Percentiles rank a stretch among this genome's conserved stretches.
phyloP scores from a whole-genome alignment of 1,140 invertebrate genomes.

The Dendroctonus valens region DNA sequence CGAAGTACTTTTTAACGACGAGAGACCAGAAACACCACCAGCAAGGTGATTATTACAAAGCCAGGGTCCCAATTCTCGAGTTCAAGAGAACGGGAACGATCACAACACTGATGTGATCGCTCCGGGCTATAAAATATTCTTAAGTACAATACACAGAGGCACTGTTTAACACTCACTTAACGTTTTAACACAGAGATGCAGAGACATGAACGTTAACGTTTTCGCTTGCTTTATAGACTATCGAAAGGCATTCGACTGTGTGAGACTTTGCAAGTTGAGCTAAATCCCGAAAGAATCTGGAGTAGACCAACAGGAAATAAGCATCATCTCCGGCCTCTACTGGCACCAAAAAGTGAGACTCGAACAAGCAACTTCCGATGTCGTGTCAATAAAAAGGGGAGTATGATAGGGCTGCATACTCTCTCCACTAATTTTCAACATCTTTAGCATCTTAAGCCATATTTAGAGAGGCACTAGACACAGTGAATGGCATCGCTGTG shows the following conservation, averaged over 20 bases:
- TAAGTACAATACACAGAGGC: not conserved
- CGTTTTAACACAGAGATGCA: constrained; percentile 2
- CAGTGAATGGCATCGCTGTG: too few relatives aligned
- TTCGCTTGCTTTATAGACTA: too few relatives aligned
- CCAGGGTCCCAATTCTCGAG: too few relatives aligned
- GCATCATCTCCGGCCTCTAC: constrained; percentile 1
- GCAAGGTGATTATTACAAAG: not conserved
- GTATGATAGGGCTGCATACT: too few relatives aligned
- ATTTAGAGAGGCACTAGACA: not conserved
- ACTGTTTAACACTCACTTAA: not conserved
- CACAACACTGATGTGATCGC: too few relatives aligned
- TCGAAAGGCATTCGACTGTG: constrained; percentile 3
- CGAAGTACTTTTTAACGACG: constrained; percentile 2
- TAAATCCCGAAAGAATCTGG: constrained; percentile 1
- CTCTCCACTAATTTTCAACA: too few relatives aligned
- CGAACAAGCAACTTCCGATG: too few relatives aligned
- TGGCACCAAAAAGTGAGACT: too few relatives aligned
- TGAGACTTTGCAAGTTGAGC: not conserved
- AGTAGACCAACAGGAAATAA: constrained; percentile 3
- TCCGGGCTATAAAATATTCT: not conserved
- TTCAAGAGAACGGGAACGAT: not conserved
- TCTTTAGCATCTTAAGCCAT: too few relatives aligned
- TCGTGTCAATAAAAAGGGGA: too few relatives aligned
- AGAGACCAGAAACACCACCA: constrained; percentile 3
- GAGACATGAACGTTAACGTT: too few relatives aligned